Evolutionary conservation across 2,113 vertebrate genomes (phyloP).

Genomic region (Vireo altiloquus): DNA sequence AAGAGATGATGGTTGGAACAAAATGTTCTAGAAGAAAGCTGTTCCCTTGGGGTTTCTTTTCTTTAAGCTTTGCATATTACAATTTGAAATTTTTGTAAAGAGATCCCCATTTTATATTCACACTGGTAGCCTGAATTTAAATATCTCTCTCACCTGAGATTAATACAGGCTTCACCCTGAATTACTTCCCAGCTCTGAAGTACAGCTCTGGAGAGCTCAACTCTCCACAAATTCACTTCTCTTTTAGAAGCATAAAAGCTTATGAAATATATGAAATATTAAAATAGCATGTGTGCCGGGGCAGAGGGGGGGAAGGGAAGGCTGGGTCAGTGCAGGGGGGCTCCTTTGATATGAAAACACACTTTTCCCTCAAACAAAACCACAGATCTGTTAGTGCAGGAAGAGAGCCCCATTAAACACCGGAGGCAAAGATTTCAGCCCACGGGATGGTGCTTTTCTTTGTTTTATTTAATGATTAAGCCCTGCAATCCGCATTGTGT

Average conservation of each 20-base stretch:
- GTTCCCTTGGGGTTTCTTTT: constrained; percentile 61
- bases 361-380: constrained; percentile 3
- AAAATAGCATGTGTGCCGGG: constrained; percentile 53
- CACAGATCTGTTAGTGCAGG: neutral
- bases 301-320: constrained; percentile 16
- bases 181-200: constrained; percentile 76
- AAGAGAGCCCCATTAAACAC: neutral
- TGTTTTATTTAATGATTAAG: neutral
- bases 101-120: constrained; percentile 73
- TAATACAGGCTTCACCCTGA: constrained; percentile 72
- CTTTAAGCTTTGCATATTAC: constrained; percentile 73
- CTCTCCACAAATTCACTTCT: constrained; percentile 72
- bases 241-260: constrained; percentile 72
- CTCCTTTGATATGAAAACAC: constrained; percentile 59
- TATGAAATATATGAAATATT: constrained; percentile 71
- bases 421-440: neutral
- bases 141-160: constrained; percentile 74
- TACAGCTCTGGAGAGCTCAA: constrained; percentile 69
- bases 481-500: rapidly evolving
- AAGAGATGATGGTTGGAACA: constrained; percentile 62
- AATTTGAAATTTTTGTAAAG: constrained; percentile 73
- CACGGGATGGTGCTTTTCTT: neutral
- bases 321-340: neutral
- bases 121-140: constrained; percentile 68
- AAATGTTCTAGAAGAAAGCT: constrained; percentile 67